These are phyloP conservation scores for Poeciliopsis infans DNA, from an alignment of 2,797 vertebrate genomes.

Conservation along the genomic window DNA sequence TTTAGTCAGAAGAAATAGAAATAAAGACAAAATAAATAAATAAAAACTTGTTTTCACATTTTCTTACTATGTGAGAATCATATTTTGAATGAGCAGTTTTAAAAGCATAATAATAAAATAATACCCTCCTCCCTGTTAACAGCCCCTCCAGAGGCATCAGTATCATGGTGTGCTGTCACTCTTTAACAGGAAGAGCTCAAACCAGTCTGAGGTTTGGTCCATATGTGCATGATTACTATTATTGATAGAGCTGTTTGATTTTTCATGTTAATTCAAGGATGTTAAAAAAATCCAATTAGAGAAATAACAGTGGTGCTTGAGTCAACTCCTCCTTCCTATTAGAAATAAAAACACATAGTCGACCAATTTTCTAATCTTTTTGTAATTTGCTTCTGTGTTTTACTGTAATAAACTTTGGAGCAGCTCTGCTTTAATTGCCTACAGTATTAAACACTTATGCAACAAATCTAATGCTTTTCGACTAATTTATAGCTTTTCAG, in stretches of 20 bases:
- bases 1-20: not conserved
- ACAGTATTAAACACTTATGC: not conserved
- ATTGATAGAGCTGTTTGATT: not conserved
- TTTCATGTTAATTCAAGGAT: slow-evolving; percentile 4
- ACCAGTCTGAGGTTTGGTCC: not conserved
- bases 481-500: not conserved
- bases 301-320: not conserved
- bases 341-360: not conserved
- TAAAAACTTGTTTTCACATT: not conserved
- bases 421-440: not conserved
- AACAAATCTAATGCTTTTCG: not conserved
- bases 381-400: not conserved
- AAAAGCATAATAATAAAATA: not conserved
- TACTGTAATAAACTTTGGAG: not conserved
- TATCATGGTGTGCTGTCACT: not conserved
- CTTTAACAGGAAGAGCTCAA: not conserved
- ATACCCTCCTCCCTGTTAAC: not conserved
- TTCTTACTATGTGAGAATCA: not conserved
- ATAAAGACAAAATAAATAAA: not conserved
- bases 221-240: not conserved
- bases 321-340: not conserved
- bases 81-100: not conserved
- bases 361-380: not conserved
- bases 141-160: not conserved
- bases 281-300: not conserved